These are phyloP conservation scores for Hyla sarda DNA, from an alignment of 2,113 vertebrate genomes.

Conservation along the genomic window DNA sequence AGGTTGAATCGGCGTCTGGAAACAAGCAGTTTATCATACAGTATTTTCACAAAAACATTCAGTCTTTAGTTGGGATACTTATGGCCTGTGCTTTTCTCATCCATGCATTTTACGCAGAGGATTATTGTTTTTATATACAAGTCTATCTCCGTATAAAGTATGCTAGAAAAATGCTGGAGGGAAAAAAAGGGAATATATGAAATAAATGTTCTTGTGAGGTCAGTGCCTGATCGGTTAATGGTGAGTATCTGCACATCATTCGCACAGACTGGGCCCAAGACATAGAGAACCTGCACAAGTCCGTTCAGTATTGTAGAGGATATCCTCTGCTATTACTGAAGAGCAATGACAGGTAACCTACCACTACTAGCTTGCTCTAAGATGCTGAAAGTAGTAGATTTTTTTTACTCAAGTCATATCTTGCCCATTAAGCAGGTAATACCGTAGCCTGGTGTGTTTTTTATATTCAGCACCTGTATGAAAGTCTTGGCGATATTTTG, in stretches of 20 bases:
- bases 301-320: not conserved
- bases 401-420: not conserved
- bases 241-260: not conserved
- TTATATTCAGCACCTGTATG: not conserved
- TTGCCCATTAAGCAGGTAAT: not conserved
- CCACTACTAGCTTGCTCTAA: not conserved
- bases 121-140: not conserved
- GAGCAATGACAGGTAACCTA: not conserved
- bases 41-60: not conserved
- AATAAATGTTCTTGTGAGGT: not conserved
- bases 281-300: no score
- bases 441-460: not conserved
- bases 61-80: not conserved
- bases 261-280: not conserved
- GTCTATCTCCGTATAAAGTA: not conserved
- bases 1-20: not conserved
- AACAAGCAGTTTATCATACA: not conserved
- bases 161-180: not conserved
- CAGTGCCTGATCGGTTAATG: not conserved
- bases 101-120: not conserved
- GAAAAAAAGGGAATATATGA: not conserved
- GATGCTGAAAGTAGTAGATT: not conserved
- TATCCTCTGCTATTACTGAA: no score
- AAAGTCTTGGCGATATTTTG: constrained; percentile 23
- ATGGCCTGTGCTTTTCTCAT: not conserved